These are phyloP conservation scores for Ptilonorhynchus violaceus DNA, from an alignment of 2,113 vertebrate genomes.

Conservation along the genomic window DNA sequence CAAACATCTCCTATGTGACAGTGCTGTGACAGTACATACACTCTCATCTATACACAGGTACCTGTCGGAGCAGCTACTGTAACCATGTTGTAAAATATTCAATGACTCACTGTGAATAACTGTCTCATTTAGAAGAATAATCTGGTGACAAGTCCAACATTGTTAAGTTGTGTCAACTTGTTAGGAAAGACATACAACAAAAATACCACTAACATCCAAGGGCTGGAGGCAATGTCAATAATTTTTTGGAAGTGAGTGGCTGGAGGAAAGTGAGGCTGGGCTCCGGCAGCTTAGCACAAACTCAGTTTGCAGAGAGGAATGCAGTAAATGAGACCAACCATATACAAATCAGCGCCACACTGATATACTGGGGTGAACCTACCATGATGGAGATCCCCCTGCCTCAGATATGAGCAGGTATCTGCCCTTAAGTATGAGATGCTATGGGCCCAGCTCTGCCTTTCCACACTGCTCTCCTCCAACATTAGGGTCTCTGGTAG, in stretches of 20 bases:
- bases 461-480: rapidly evolving
- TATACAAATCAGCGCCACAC: neutral
- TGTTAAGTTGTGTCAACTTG: slow-evolving; percentile 59
- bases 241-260: neutral
- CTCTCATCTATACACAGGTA: slow-evolving; percentile 30
- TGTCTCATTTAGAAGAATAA: slow-evolving; percentile 37
- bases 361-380: neutral
- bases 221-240: slow-evolving; percentile 25
- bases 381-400: neutral
- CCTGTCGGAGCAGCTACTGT: slow-evolving; percentile 21
- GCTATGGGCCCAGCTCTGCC: neutral
- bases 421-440: neutral
- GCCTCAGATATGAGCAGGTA: neutral
- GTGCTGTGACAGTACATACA: neutral
- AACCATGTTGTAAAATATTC: slow-evolving; percentile 37
- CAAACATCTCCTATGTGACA: slow-evolving; percentile 37
- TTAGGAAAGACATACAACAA: slow-evolving; percentile 55
- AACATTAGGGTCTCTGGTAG: neutral
- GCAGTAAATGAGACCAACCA: neutral
- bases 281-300: neutral
- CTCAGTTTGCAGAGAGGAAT: neutral
- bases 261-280: neutral
- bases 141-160: slow-evolving; percentile 42
- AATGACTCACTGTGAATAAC: slow-evolving; percentile 40
- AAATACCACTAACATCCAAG: slow-evolving; percentile 56